These are phyloP conservation scores for Muscicapa adusta DNA, from an alignment of 2,113 vertebrate species.

Conservation along the genomic window DNA sequence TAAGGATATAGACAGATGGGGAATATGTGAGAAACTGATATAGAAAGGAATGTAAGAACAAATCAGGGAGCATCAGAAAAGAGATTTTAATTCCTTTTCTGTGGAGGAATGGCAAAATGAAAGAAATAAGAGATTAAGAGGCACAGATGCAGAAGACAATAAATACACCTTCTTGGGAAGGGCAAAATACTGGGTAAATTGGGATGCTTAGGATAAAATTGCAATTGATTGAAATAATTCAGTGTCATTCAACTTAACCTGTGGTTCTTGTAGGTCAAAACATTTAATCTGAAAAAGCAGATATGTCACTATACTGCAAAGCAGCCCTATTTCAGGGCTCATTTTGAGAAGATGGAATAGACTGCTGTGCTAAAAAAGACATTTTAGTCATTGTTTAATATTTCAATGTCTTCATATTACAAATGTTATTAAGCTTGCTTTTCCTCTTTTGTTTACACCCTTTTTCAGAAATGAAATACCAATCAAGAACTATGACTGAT, in stretches of 20 bases:
- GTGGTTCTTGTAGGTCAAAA: neutral
- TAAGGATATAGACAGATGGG: neutral
- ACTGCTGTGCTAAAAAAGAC: neutral
- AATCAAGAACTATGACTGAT: neutral
- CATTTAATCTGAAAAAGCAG: neutral
- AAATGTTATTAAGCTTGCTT: neutral
- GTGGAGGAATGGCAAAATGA: neutral
- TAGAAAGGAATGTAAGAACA: neutral
- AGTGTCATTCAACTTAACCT: neutral
- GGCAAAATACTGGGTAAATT: neutral
- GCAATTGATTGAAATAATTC: neutral
- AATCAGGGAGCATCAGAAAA: neutral
- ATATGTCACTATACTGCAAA: neutral
- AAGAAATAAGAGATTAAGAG: neutral
- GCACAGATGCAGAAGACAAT: neutral
- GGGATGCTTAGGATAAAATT: neutral
- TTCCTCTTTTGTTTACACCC: neutral
- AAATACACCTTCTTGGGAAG: neutral
- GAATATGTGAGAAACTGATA: neutral
- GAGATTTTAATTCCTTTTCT: neutral
- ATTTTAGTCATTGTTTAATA: neutral
- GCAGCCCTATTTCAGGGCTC: neutral
- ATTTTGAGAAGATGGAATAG: neutral
- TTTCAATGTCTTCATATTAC: neutral
- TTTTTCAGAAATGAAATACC: neutral